Evolutionary conservation across 2,888 invertebrate species (phyloP).

Genomic region (Drosophila borborema): DNA sequence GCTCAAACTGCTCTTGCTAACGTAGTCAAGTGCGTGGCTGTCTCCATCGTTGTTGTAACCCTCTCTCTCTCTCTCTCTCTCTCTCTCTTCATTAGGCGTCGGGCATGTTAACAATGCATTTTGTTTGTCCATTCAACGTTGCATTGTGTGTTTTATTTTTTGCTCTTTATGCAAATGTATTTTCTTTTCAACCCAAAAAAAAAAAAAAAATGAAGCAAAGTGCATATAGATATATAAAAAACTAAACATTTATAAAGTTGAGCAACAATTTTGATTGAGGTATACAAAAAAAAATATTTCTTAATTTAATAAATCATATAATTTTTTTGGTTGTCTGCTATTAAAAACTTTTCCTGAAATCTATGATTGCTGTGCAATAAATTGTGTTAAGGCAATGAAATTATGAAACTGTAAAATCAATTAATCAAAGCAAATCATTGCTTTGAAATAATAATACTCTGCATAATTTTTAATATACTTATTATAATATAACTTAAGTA

Average conservation of each 20-base stretch:
- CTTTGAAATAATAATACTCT: not conserved
- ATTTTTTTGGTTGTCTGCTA: not conserved
- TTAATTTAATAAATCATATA: not conserved
- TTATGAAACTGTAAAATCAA: not conserved
- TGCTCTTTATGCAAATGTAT: constrained; percentile 76
- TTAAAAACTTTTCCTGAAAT: not conserved
- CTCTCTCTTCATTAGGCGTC: constrained; percentile 28
- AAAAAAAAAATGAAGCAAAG: not conserved
- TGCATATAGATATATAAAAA: not conserved
- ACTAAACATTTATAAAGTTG: not conserved
- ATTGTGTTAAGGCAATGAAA: not conserved
- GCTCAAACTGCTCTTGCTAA: constrained; percentile 37
- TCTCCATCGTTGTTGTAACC: constrained; percentile 31
- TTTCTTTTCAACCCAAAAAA: constrained; percentile 42
- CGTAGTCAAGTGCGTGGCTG: constrained; percentile 55
- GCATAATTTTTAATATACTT: not conserved
- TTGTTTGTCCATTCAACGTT: constrained; percentile 72
- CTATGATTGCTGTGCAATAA: not conserved
- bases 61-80: not conserved
- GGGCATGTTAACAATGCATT: constrained; percentile 71
- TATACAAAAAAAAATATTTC: not conserved
- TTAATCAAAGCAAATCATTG: not conserved
- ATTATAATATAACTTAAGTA: not conserved
- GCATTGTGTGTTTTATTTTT: constrained; percentile 37
- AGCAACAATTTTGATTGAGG: not conserved